Evolutionary conservation across 2,888 invertebrate species (phyloP).

Genomic region (Heliconius charithonia): DNA sequence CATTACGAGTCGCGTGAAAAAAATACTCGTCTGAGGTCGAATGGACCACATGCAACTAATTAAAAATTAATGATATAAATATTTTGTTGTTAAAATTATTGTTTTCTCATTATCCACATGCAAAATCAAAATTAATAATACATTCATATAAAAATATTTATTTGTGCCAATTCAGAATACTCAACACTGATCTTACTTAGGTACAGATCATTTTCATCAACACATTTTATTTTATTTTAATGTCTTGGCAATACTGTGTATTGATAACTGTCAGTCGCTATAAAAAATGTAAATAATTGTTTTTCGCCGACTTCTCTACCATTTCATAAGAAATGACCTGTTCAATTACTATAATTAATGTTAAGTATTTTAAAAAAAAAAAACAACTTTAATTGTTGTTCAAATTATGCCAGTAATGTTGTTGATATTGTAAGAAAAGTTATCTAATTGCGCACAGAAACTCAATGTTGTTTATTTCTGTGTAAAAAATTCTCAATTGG

Average conservation of each 20-base stretch:
- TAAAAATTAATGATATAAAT: background rate
- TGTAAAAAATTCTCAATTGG: background rate
- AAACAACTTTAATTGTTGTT: conserved; percentile 14
- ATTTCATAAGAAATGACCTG: conserved; percentile 12
- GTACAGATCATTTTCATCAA: background rate
- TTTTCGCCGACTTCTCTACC: background rate
- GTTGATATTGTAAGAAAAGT: conserved; percentile 9
- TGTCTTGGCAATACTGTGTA: conserved; percentile 10
- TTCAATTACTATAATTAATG: conserved; percentile 1
- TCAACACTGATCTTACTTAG: background rate
- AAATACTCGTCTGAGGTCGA: background rate
- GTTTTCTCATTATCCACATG: no score
- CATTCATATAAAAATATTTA: background rate
- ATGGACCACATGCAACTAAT: background rate
- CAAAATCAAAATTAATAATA: background rate
- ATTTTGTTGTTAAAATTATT: no score
- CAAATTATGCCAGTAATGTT: background rate
- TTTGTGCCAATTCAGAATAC: background rate
- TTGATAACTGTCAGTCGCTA: background rate
- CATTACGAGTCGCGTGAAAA: background rate
- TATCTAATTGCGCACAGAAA: conserved; percentile 1
- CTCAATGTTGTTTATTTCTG: background rate
- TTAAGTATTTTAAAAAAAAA: conserved; percentile 1
- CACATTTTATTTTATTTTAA: conserved; percentile 1
- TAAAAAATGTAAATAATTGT: conserved; percentile 4